Percentiles rank a stretch among this genome's conserved stretches.
Conservation (phyloP, 2,888 invertebrate genomes). For the Caenorhabditis afra region DNA sequence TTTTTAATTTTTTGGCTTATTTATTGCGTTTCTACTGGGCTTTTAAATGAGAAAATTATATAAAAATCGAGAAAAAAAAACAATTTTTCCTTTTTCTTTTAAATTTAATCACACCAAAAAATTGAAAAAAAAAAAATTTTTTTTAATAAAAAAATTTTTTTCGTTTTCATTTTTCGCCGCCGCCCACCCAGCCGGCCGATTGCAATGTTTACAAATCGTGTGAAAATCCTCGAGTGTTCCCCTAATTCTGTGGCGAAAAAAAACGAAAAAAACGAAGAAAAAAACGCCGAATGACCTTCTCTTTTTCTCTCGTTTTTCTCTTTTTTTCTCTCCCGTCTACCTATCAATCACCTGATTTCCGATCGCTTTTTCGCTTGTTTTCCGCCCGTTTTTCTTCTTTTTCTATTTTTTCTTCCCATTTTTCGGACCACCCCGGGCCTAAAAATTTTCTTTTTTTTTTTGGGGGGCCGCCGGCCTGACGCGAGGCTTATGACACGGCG, state of each 20-base stretch:
- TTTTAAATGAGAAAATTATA: too few relatives aligned
- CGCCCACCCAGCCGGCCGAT: too few relatives aligned
- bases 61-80: background rate
- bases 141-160: background rate
- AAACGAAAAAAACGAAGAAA: slow-evolving; percentile 26
- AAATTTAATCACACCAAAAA: background rate
- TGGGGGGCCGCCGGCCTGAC: too few relatives aligned
- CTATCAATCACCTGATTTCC: slow-evolving; percentile 55
- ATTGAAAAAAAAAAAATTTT: background rate
- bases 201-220: slow-evolving; percentile 34
- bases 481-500: slow-evolving; percentile 3
- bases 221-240: slow-evolving; percentile 46
- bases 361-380: slow-evolving; percentile 21
- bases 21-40: too few relatives aligned
- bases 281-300: slow-evolving; percentile 9
- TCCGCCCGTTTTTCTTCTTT: slow-evolving; percentile 21
- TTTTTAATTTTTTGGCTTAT: too few relatives aligned
- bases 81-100: background rate
- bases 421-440: too few relatives aligned
- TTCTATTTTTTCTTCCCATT: background rate
- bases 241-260: slow-evolving; percentile 15
- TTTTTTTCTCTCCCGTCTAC: background rate
- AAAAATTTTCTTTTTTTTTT: too few relatives aligned
- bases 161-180: too few relatives aligned
- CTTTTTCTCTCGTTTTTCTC: slow-evolving; percentile 14